Evolutionary conservation across 2,113 vertebrate species (phyloP), one percentile per base, ranked within the genome.

Genomic region (Gadus macrocephalus): DNA sequence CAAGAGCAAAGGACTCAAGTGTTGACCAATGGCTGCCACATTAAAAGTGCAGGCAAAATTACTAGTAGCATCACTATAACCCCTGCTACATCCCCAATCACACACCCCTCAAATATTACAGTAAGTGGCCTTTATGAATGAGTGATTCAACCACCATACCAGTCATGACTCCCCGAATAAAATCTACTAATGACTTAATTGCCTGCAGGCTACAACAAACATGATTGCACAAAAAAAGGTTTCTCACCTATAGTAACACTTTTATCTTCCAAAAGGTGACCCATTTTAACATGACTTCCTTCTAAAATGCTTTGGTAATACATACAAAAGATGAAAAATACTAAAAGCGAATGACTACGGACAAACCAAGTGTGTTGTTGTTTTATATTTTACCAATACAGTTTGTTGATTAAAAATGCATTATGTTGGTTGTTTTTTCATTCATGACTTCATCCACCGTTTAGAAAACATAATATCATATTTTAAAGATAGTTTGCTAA

Each of bases 11-110:
- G 92, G 92, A 94, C 93, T 90, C 92, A 94, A 86, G 90, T 91
- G 71, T 79, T 96, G 73, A 79, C 90, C 73, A 98, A 95, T 42
- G 95, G 94, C 82, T 88, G 85, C 75, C 90, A 93, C 68, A 92
- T 82, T 81, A 98, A 95, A 90, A 80, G 94, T 68, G 91, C 91
- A 84, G 96, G 89, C 86, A 98, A 97, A 91, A 95, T 98, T 82
- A 97, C 94, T 85, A 98, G 96, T 91, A 98, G 96, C 89, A 98
- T 98, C 81, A 96, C 95, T 82, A 98, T 98, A 82, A 97, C 95
- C 76, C 94, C 96, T 88, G 92, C 94, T 86, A 89, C 92, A 75
- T 92, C 93, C 77, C 89, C 95, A 86, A 89, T 94, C 78, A 90
- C 94, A 87, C 94, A 94, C 75, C 94, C 95, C 83, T 93, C 95